These are phyloP conservation scores for Philaenus spumarius DNA, from an alignment of 1,140 invertebrate species.

Conservation along the genomic window DNA sequence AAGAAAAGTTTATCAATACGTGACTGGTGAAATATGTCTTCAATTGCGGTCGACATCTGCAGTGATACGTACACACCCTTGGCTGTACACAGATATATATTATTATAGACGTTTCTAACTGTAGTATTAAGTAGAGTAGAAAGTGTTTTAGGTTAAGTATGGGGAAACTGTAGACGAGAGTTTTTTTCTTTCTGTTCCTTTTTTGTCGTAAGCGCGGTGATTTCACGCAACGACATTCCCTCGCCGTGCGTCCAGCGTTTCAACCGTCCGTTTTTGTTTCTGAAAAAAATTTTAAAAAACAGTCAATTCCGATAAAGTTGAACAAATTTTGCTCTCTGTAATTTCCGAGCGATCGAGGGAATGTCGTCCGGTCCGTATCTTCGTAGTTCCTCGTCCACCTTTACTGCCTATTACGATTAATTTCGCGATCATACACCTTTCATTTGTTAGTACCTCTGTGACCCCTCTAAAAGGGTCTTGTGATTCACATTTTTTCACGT, in stretches of 20 bases:
- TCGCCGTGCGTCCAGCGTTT: background rate
- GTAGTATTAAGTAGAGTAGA: constrained; percentile 18
- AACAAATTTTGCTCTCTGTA: no score
- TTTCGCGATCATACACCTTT: no score
- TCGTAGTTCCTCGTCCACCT: no score
- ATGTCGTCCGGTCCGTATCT: no score
- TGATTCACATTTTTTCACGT: no score
- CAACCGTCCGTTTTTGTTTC: background rate
- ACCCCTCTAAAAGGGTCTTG: no score
- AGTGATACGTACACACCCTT: constrained; percentile 28
- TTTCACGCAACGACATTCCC: no score
- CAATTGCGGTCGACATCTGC: no score
- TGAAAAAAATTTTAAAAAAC: no score
- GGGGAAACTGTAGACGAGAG: constrained; percentile 3
- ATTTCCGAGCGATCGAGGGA: background rate
- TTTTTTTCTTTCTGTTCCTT: constrained; percentile 14
- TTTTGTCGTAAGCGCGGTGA: constrained; percentile 1
- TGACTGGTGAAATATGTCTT: constrained; percentile 14
- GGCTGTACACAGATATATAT: constrained; percentile 24
- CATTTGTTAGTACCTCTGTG: no score
- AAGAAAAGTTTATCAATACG: background rate
- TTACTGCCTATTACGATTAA: no score
- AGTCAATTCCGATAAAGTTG: no score
- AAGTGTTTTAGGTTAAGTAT: constrained; percentile 19
- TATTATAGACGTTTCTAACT: constrained; percentile 23